Conservation (phyloP, 2,888 invertebrate genomes). For the Alcis repandata region DNA sequence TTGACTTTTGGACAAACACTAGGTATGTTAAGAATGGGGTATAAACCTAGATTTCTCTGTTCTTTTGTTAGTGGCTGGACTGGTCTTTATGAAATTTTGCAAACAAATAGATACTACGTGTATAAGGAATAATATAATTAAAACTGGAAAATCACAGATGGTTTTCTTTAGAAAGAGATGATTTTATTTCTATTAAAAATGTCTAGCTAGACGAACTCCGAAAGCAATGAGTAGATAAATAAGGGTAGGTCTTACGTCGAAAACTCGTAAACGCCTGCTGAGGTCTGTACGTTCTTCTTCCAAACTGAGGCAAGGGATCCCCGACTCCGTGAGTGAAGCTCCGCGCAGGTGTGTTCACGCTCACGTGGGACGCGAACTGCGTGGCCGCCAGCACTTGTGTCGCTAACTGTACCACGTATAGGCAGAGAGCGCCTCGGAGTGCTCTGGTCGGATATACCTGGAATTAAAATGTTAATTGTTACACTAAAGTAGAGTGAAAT, state of each 20-base stretch:
- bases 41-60: no score
- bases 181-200: no score
- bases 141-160: no score
- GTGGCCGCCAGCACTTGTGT: conserved; percentile 60
- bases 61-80: no score
- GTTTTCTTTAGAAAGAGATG: no score
- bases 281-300: conserved; percentile 51
- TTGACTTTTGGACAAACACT: not conserved
- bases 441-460: conserved; percentile 24
- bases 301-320: conserved; percentile 63
- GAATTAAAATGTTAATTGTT: conserved; percentile 13
- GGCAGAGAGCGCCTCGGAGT: conserved; percentile 19
- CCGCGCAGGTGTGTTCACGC: conserved; percentile 75
- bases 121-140: no score
- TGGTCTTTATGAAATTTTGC: no score
- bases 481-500: no score
- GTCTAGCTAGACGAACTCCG: no score
- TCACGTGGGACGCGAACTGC: conserved; percentile 79
- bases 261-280: conserved; percentile 52
- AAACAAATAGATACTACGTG: no score
- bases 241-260: conserved; percentile 60
- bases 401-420: conserved; percentile 52
- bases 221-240: no score
- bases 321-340: conserved; percentile 83
- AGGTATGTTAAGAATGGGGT: no score